Evolutionary conservation across 2,113 vertebrate species (phyloP), one percentile per base, ranked within the genome.

Genomic region (Pluvianellus socialis): DNA sequence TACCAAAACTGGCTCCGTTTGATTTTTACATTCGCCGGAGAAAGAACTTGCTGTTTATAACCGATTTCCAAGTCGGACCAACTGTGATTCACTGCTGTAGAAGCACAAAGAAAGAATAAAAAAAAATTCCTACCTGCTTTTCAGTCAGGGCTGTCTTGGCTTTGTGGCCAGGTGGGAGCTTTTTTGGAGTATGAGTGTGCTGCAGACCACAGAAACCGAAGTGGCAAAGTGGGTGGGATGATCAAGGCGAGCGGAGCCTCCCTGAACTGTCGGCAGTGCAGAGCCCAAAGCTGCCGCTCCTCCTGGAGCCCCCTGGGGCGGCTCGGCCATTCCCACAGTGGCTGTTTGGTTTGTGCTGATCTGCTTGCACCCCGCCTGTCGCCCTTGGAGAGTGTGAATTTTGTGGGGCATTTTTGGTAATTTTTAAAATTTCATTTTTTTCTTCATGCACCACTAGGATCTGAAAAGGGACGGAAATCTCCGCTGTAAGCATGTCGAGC

Each of bases 271-370:
- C n/a, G 61, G 52, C 47, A 71, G 42, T 6, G 24, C n/a, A 49
- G 38, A 80, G 7, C 18, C 15, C 65, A 32, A 52, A n/a, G 35
- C 2, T 7, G 4, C 45, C 1, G 0, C 53, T 80, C 13, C 7
- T 53, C 22, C 35, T 0, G 0, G 33, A 53, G 11, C 27, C 6
- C 6, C 40, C 6, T 1, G 5, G 42, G 28, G 38, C 4, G 7
- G 40, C 35, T 49, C 0, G 0, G 27, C n/a, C 35, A 4, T 59
- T 84, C 28, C 42, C 28, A 26, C 11, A 35, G 33, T 4, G 0
- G 0, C 15, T 35, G 7, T 30, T 82, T 72, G 30, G 26, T 44
- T 83, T 86, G 20, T 27, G 6, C 4, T 3, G 1, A 2, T 70
- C 86, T 73, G 12, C 30, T 38, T 79, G 45, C 79, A 44, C 4